Evolutionary conservation across 2,113 vertebrate genomes (phyloP).

Genomic region (Elephas maximus): DNA sequence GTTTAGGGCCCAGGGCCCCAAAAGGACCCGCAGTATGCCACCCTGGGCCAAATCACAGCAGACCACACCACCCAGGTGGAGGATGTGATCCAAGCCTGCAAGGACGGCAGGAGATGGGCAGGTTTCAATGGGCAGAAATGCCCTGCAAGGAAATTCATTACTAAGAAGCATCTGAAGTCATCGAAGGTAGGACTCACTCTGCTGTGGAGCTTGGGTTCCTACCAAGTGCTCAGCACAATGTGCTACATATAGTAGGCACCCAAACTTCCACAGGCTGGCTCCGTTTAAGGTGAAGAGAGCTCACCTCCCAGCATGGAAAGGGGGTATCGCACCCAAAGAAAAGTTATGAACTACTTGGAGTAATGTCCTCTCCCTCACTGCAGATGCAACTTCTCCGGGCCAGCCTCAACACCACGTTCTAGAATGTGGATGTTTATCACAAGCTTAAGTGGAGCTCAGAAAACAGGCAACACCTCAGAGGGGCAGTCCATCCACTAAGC

Average conservation of each 20-base stretch:
- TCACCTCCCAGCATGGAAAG: neutral
- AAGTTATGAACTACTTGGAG: neutral
- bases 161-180: neutral
- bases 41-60: neutral
- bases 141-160: neutral
- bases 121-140: rapidly evolving
- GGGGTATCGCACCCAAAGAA: neutral
- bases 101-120: neutral
- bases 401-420: neutral
- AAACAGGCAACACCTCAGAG: neutral
- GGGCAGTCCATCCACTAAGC: rapidly evolving
- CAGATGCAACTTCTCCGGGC: neutral
- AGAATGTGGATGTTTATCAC: rapidly evolving
- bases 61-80: neutral
- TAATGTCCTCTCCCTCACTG: neutral
- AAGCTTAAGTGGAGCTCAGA: neutral
- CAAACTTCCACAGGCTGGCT: neutral
- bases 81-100: neutral
- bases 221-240: neutral
- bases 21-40: too few relatives aligned
- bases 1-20: rapidly evolving
- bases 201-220: neutral
- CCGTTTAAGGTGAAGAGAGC: neutral
- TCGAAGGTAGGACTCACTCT: neutral
- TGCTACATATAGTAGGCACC: rapidly evolving